Evolutionary conservation across 2,113 vertebrate species (phyloP).

Genomic region (Chinchilla lanigera): DNA sequence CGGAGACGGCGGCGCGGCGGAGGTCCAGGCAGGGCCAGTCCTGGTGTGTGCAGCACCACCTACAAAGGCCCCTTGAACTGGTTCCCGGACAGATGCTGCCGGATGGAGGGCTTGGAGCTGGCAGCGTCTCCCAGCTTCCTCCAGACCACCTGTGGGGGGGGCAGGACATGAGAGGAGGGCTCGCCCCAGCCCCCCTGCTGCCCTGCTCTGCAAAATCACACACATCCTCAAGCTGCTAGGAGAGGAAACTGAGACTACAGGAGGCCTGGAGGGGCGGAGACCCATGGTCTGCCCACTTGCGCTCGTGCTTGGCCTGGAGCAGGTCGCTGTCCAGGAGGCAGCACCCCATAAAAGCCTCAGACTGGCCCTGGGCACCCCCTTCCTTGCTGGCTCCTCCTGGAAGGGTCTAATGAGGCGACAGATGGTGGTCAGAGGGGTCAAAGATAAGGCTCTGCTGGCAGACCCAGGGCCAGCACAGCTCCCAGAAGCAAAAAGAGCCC

Average conservation of each 20-base stretch:
- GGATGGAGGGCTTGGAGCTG: constrained; percentile 96
- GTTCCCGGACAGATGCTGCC: constrained; percentile 98
- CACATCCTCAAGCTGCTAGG: fast-evolving
- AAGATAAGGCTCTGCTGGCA: not conserved
- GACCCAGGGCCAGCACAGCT: not conserved
- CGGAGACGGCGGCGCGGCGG: not conserved
- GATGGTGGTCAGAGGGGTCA: fast-evolving
- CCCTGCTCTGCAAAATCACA: not conserved
- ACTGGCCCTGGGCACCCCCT: not conserved
- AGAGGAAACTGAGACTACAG: not conserved
- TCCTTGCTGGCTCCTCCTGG: not conserved
- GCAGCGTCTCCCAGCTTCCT: constrained; percentile 97
- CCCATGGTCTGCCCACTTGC: fast-evolving
- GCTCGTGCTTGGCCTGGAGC: not conserved
- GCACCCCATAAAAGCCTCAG: not conserved
- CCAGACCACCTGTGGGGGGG: constrained; percentile 96
- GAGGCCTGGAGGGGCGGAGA: not conserved
- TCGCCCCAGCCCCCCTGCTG: fast-evolving
- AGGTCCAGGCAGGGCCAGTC: not conserved
- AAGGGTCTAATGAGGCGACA: not conserved
- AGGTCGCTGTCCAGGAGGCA: not conserved
- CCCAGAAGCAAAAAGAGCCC: not conserved
- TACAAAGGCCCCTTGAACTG: constrained; percentile 99
- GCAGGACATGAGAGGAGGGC: fast-evolving
- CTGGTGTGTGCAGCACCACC: constrained; percentile 31